Evolutionary conservation across 1,140 invertebrate species (phyloP), one percentile per base, ranked within the genome.

Genomic region (Riptortus pedestris): DNA sequence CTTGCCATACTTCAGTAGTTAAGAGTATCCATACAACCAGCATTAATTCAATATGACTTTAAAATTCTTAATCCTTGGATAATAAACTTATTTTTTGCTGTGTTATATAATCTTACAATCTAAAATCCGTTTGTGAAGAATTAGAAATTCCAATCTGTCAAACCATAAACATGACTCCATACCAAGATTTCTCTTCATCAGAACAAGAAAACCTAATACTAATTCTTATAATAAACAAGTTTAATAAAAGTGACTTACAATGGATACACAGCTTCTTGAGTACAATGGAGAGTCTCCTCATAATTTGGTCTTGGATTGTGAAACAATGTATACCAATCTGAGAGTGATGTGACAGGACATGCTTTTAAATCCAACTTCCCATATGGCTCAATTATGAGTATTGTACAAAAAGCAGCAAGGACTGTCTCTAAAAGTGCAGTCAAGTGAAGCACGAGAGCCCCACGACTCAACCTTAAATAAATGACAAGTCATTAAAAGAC

Each of bases 231-330:
- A 38, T 7, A 38, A 7, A 7, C 31, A 38, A 7, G 14, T 38
- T 7, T 7, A 38, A 38, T 38, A 51, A 51, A 63, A 22, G 47
- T 61, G 73, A 83, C 86, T 87, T 82, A 96, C 88, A 98, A 78
- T 60, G 95, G 95, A 80, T 95, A 98, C 0, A 97, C 93, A 51
- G 93, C 91, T 79, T 98, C 95, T 72, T 97, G 92, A 0, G 94
- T 95, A 75, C 95, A 98, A 75, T 95, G 85, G 20, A 98, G 75
- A 60, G 84, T 88, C 60, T 85, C 80, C 68, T 90, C 87, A 77
- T 96, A 97, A 74, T 95, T 89, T 7, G 93, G 91, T 69, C 82
- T 85, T 26, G 95, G 96, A 79, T 98, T 98, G 67, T 95, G 89
- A 22, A 97, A 78, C 63, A 97, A 74, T 0, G 94, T 96, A 73